Evolutionary conservation across 2,797 vertebrate species (phyloP).

Genomic region (Sebastes kiyomatsui): DNA sequence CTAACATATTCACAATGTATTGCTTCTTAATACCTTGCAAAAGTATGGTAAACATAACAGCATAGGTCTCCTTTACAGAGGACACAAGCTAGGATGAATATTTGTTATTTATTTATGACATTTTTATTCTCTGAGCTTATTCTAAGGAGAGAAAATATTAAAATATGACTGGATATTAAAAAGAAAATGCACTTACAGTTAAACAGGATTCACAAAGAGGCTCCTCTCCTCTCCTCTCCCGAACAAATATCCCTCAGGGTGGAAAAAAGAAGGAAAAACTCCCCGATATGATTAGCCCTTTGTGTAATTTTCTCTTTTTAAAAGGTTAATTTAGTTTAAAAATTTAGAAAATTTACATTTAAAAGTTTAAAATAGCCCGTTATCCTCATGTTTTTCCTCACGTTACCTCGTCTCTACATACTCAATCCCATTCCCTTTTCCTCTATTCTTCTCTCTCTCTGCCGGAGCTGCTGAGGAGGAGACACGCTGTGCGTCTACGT

Average conservation of each 20-base stretch:
- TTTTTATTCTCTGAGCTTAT: not conserved
- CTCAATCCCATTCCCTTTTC: conserved; percentile 39
- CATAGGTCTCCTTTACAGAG: not conserved
- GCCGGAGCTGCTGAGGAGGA: conserved; percentile 62
- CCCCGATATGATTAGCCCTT: not conserved
- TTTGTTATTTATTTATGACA: not conserved
- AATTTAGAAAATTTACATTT: no score
- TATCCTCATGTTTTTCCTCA: conserved; percentile 51
- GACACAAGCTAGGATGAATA: conserved; percentile 29
- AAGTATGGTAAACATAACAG: not conserved
- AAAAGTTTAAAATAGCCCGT: not conserved
- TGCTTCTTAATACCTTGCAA: not conserved
- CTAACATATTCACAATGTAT: not conserved
- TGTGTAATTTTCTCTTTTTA: not conserved
- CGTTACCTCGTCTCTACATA: conserved; percentile 41
- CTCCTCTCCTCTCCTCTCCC: conserved; percentile 41
- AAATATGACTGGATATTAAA: not conserved
- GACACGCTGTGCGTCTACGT: conserved; percentile 75
- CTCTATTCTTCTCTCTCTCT: conserved; percentile 63
- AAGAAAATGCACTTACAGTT: conserved; percentile 61
- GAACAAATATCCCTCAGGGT: not conserved
- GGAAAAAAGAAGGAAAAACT: not conserved
- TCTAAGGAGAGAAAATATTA: not conserved
- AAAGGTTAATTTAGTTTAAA: not conserved
- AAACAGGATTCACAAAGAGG: conserved; percentile 66